Base-by-base conservation (phyloP, 1,140 invertebrate genomes). In the Formica selysi region DNA sequence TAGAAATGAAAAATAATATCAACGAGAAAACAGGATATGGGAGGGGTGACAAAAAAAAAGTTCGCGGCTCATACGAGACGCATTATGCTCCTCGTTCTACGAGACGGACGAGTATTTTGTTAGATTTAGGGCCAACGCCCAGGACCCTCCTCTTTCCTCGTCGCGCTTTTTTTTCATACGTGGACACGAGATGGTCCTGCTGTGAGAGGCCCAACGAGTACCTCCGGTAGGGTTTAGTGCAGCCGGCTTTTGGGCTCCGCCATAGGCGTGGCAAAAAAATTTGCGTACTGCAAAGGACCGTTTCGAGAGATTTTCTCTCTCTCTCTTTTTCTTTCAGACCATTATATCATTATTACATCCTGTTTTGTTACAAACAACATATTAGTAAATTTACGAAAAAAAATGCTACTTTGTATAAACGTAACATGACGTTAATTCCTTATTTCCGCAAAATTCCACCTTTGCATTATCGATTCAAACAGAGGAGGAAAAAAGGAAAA, bases 121-220 rank as follows among this genome's bases (percentile, higher is more conserved):
- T 91, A 91, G 90, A 87, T 91, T 89, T 91, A 91, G 90, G 90
- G 87, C 90, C 90, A 87, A 90, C 90, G 89, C 86, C 90, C 89
- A 91, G 76, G 38, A 29, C 62, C 76, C 71, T 70, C 64, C 71
- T 32, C 54, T 54, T 38, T 38, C 81, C 62, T 41, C 44, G 22
- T 90, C 65, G 74, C 79, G 13, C 51, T 70, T 48, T 87, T 91
- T 91, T 85, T 87, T 85, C 73, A 65, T 83, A 70, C 87, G 78
- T 80, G 89, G 74, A 89, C 90, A 88, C 87, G 80, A 73, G 84
- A 86, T 73, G 85, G 87, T 57, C 79, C 79, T 64, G 59, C 44
- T 54, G 51, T 38, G 48, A 51, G 16, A 51, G 44, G 71, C 61
- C 80, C 61, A 38, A 59, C 19, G 80, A 90, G 79, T 86, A 88